These are phyloP conservation scores for Nephrotoma appendiculata DNA, from an alignment of 2,888 invertebrate species.

Conservation along the genomic window DNA sequence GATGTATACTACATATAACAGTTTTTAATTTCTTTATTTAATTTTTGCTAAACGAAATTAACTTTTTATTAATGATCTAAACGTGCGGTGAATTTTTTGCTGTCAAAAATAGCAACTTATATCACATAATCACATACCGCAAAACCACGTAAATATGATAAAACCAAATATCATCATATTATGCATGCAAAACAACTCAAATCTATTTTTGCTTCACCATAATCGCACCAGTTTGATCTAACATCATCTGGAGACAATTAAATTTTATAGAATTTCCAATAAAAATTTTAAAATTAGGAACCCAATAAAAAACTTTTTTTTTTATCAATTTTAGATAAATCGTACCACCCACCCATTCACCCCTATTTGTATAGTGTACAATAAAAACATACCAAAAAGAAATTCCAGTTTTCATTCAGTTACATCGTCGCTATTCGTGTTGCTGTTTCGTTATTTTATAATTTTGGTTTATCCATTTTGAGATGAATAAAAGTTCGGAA, in stretches of 20 bases:
- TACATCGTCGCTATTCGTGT: background rate
- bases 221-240: background rate
- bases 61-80: background rate
- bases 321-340: background rate
- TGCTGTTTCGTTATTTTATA: background rate
- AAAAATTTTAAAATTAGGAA: slow-evolving; percentile 1
- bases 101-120: background rate
- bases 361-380: too few relatives aligned
- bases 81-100: background rate
- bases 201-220: background rate
- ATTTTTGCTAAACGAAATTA: background rate
- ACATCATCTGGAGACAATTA: background rate
- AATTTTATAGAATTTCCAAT: background rate
- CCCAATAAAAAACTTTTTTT: background rate
- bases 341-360: background rate
- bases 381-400: background rate
- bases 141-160: too few relatives aligned
- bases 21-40: background rate
- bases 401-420: background rate
- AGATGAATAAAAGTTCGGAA: background rate
- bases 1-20: background rate
- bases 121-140: background rate
- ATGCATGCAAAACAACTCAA: background rate
- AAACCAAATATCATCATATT: background rate
- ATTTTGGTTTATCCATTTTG: background rate